These are phyloP conservation scores for Poeciliopsis prolifica DNA, from an alignment of 2,113 vertebrate genomes.

Conservation along the genomic window DNA sequence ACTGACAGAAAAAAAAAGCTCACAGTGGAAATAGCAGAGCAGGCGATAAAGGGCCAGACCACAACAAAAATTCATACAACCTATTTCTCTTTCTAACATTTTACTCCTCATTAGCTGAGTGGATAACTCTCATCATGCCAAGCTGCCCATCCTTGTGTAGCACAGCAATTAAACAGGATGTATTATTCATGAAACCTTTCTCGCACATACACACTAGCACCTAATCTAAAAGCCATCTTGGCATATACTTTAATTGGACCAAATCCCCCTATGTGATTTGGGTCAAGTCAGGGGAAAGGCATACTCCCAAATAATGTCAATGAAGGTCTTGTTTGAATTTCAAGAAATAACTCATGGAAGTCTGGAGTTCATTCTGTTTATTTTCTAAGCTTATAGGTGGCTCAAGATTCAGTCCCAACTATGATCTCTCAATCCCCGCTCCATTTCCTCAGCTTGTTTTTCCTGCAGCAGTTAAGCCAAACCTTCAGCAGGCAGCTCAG, in stretches of 20 bases:
- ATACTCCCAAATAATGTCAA: neutral
- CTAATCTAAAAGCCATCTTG: slow-evolving; percentile 68
- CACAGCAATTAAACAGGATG: slow-evolving; percentile 72
- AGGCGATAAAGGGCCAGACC: slow-evolving; percentile 24
- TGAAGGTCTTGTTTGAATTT: slow-evolving; percentile 5
- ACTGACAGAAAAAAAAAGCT: slow-evolving; percentile 50
- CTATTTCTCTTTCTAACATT: slow-evolving; percentile 56
- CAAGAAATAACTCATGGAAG: slow-evolving; percentile 18
- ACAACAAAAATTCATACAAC: slow-evolving; percentile 37
- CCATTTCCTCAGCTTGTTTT: neutral
- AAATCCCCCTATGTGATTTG: slow-evolving; percentile 52
- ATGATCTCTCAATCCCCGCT: neutral
- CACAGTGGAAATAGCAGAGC: slow-evolving; percentile 31
- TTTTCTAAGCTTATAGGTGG: slow-evolving; percentile 7
- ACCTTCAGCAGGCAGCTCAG: slow-evolving; percentile 31
- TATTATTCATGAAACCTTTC: slow-evolving; percentile 75
- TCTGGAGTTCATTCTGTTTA: neutral
- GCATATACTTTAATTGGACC: slow-evolving; percentile 71
- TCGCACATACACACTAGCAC: slow-evolving; percentile 54
- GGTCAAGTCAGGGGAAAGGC: slow-evolving; percentile 35
- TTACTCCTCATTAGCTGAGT: slow-evolving; percentile 68
- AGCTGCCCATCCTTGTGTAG: slow-evolving; percentile 59
- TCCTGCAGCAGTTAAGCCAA: slow-evolving; percentile 15
- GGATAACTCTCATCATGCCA: slow-evolving; percentile 60
- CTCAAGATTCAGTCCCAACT: neutral